Conservation (phyloP, 2,113 vertebrate species). For the Hypocryptadius cinnamomeus region DNA sequence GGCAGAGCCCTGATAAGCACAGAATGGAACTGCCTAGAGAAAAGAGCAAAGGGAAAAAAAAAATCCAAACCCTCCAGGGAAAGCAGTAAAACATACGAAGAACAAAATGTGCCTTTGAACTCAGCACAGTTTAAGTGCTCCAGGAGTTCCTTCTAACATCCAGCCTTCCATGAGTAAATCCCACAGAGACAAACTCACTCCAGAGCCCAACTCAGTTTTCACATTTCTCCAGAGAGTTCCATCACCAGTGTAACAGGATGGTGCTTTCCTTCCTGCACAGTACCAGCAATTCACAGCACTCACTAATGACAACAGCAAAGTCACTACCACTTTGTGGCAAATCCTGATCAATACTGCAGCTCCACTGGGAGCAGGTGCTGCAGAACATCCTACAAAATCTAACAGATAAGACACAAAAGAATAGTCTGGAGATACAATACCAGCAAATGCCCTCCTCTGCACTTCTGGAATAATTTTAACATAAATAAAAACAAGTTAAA, state of each 20-base stretch:
- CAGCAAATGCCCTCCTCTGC: not conserved
- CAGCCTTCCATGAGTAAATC: not conserved
- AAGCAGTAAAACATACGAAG: not conserved
- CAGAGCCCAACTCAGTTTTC: not conserved
- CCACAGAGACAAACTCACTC: not conserved
- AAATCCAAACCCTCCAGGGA: not conserved
- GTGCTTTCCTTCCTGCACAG: not conserved
- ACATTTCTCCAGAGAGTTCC: not conserved
- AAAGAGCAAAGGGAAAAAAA: not conserved
- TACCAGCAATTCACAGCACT: not conserved
- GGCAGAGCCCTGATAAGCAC: slow-evolving; percentile 28
- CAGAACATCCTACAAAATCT: not conserved
- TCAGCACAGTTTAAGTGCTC: not conserved
- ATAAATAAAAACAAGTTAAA: not conserved
- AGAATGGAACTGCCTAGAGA: not conserved
- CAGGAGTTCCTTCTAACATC: not conserved
- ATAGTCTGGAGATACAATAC: not conserved
- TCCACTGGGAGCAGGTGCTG: not conserved
- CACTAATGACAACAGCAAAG: not conserved
- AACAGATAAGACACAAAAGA: not conserved
- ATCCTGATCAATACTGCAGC: not conserved
- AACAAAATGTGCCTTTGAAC: not conserved
- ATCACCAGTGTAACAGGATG: not conserved
- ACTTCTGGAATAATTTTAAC: not conserved
- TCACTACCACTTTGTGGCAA: not conserved